Base-by-base conservation (phyloP, 2,113 vertebrate genomes). In the Phrynosoma platyrhinos region DNA sequence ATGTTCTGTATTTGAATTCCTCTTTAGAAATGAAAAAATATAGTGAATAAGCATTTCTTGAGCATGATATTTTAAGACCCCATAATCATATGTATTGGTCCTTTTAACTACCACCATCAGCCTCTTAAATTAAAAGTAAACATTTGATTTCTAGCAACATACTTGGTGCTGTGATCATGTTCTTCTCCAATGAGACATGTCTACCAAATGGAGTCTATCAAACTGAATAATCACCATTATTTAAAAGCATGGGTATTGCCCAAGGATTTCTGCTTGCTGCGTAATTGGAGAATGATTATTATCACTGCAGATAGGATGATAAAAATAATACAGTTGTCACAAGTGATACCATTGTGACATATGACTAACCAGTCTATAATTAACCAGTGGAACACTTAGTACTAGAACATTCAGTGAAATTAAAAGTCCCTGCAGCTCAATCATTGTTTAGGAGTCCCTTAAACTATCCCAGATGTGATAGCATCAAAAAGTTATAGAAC, bases 61-160 rank as follows among this genome's bases (percentile, higher is more conserved):
- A 83, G 1, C 20, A 0, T 20, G 64, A 5, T 81, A 47, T 42
- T 91, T 58, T 85, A 16, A 82, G 1, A 27, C 21, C 30, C 58
- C 66, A 32, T 25, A 86, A 82, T 89, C 4, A 82, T 21, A 81
- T 20, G 25, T 83, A 81, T 79, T 58, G 72, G 7, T 53, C 1
- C 55, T 79, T 93, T 79, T 66, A 12, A 10, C 53, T 52, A 85
- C 1, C 0, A 1, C 62, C 2, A 64, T 71, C 68, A 71, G 2
- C 6, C 8, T 93, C 83, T 74, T 1, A 89, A 88, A 82, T 42
- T 74, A 32, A 89, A 92, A 87, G 2, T 40, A 92, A 93, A 90
- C 1, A 80, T 92, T 91, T 91, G 4, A 9, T 84, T 90, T 91
- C 52, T 53, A 93, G 82, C 14, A 64, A 0, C 6, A 52, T 3